Percentiles rank a stretch among this genome's conserved stretches.
phyloP scores from a whole-genome alignment of 1,140 invertebrate genomes.

The Lysiphlebus fabarum region DNA sequence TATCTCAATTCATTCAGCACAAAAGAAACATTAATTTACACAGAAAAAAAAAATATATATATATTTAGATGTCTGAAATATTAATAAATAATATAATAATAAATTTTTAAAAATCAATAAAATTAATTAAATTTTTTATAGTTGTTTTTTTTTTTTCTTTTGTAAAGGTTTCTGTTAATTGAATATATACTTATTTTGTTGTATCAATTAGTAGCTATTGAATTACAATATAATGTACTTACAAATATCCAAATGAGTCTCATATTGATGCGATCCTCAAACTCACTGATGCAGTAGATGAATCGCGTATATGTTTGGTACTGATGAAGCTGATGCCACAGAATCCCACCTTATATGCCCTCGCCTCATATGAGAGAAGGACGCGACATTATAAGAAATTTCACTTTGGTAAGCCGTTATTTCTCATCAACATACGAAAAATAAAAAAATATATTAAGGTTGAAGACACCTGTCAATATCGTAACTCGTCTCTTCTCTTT shows the following conservation, averaged over 20 bases:
- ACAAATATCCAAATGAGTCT: conserved; percentile 37
- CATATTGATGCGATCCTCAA: conserved; percentile 40
- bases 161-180: too few species aligned
- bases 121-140: too few species aligned
- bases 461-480: conserved; percentile 44
- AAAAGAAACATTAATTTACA: too few species aligned
- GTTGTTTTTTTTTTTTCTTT: too few species aligned
- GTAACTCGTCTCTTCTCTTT: conserved; percentile 22
- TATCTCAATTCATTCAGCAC: too few species aligned
- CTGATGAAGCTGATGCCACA: conserved; percentile 50
- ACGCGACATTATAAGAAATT: conserved; percentile 39
- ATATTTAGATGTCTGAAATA: too few species aligned
- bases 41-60: too few species aligned
- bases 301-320: conserved; percentile 48
- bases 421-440: conserved; percentile 19
- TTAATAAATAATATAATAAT: too few species aligned
- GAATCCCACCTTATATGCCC: conserved; percentile 57
- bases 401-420: conserved; percentile 42
- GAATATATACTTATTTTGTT: too few species aligned
- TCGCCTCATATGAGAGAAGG: conserved; percentile 46
- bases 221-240: conserved; percentile 27
- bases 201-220: too few species aligned
- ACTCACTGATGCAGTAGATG: conserved; percentile 42
- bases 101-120: too few species aligned
- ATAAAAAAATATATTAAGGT: neutral